Evolutionary conservation across 2,797 vertebrate species (phyloP).

Genomic region (Melanotaenia parkinsoni): DNA sequence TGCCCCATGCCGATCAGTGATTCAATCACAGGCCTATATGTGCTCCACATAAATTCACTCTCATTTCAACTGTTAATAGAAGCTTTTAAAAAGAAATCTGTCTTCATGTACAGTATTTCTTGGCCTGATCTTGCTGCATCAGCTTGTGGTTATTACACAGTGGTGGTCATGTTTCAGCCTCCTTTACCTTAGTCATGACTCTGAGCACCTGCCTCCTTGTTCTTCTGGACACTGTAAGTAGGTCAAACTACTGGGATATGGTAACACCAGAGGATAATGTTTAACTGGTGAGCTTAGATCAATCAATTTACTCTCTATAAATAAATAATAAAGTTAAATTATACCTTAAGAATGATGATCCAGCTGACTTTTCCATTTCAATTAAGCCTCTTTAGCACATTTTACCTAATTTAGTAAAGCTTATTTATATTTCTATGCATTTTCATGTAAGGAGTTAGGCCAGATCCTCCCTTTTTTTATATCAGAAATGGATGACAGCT

Average conservation of each 20-base stretch:
- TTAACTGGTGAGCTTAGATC: neutral
- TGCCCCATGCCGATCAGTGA: neutral
- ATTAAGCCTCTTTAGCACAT: neutral
- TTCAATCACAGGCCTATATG: neutral
- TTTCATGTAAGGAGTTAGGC: neutral
- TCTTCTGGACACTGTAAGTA: neutral
- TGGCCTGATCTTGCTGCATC: neutral
- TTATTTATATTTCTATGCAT: neutral
- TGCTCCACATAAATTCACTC: neutral
- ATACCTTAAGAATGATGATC: neutral
- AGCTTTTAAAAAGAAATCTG: neutral
- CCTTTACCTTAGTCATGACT: neutral
- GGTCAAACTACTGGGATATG: neutral
- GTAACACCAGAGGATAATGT: neutral
- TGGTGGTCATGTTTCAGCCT: neutral
- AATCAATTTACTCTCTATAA: neutral
- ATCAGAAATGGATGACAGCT: neutral
- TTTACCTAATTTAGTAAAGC: neutral
- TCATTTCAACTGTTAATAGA: neutral
- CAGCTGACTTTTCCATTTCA: neutral
- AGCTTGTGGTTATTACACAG: neutral
- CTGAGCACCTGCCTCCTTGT: neutral
- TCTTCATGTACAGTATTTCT: neutral
- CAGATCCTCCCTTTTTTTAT: neutral
- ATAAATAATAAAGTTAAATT: neutral